Percentiles rank a stretch among this genome's conserved stretches.
Conservation (phyloP, 1,140 invertebrate species). For the Onthophagus taurus region DNA sequence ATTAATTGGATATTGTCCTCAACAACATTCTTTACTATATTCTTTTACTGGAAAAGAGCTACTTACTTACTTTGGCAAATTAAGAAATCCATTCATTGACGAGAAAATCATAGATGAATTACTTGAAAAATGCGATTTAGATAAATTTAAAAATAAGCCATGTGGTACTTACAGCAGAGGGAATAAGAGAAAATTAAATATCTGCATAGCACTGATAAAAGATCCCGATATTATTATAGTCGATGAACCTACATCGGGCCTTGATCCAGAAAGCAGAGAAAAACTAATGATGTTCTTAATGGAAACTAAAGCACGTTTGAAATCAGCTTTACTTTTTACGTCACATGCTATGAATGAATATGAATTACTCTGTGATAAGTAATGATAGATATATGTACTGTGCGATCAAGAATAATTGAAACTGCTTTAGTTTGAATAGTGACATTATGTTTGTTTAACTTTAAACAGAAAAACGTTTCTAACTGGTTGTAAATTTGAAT, state of each 20-base stretch:
- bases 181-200: slow-evolving; percentile 74
- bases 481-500: too few species aligned
- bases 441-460: too few species aligned
- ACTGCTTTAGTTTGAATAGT: too few species aligned
- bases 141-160: slow-evolving; percentile 37
- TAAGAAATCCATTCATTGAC: slow-evolving; percentile 50
- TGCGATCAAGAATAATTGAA: too few species aligned
- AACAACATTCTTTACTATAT: slow-evolving; percentile 61
- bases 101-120: slow-evolving; percentile 43
- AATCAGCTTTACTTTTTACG: slow-evolving; percentile 46
- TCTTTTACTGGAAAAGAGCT: slow-evolving; percentile 60
- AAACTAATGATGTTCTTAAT: slow-evolving; percentile 52
- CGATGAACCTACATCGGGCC: slow-evolving; percentile 60
- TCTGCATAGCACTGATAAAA: slow-evolving; percentile 71
- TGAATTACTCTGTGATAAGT: slow-evolving; percentile 59
- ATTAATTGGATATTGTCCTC: slow-evolving; percentile 56
- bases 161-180: slow-evolving; percentile 61
- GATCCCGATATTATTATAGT: slow-evolving; percentile 65
- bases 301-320: slow-evolving; percentile 39
- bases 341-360: slow-evolving; percentile 80
- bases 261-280: slow-evolving; percentile 55
- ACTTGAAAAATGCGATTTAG: slow-evolving; percentile 41
- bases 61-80: slow-evolving; percentile 53
- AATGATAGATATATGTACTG: too few species aligned
- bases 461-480: too few species aligned